Evolutionary conservation across 2,113 vertebrate genomes (phyloP).

Genomic region (Chiloscyllium plagiosum): DNA sequence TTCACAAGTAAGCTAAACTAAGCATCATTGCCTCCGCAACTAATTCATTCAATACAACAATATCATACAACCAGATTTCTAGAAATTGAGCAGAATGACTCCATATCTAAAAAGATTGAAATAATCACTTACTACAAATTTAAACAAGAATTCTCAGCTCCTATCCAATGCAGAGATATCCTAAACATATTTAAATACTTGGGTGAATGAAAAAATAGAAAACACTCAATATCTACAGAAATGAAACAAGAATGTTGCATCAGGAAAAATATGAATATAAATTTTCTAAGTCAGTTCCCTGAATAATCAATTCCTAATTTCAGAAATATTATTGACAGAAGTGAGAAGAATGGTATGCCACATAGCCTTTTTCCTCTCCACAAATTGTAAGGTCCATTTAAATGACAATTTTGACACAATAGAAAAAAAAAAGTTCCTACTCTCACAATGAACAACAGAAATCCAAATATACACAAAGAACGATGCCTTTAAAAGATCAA

Average conservation of each 20-base stretch:
- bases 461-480: not conserved
- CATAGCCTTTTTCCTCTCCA: not conserved
- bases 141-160: not conserved
- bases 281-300: not conserved
- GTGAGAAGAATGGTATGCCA: conserved; percentile 39
- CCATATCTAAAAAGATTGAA: not conserved
- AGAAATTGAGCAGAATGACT: not conserved
- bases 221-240: not conserved
- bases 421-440: not conserved
- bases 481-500: not conserved
- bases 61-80: not conserved
- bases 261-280: not conserved
- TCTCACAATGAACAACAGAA: not conserved
- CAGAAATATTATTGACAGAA: conserved; percentile 1
- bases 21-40: not conserved
- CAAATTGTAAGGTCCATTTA: not conserved
- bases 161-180: not conserved
- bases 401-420: not conserved
- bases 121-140: not conserved
- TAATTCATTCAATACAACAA: not conserved
- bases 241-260: not conserved
- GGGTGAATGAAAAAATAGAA: not conserved
- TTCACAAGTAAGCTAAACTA: not conserved
- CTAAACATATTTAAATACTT: not conserved
- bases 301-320: not conserved